A percentile compares a stretch with the other conserved stretches of the same genome.
These are phyloP conservation scores for Sciaenops ocellatus DNA, from an alignment of 2,797 vertebrate species.

Conservation along the genomic window DNA sequence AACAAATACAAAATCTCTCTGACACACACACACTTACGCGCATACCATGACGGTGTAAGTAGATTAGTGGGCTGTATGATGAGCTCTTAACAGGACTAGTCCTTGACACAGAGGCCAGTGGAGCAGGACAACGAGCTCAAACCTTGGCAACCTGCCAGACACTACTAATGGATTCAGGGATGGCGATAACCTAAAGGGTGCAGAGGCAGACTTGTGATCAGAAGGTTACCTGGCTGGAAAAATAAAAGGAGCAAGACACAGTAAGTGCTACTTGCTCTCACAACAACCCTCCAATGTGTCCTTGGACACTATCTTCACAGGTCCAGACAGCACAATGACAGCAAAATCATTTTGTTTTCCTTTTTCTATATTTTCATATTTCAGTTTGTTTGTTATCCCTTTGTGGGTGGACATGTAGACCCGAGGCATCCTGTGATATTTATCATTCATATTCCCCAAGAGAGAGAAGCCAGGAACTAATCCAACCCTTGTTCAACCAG, in stretches of 20 bases:
- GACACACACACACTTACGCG: not conserved
- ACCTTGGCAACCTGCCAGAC: conserved; percentile 39
- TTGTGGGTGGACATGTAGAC: not conserved
- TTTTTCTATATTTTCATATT: not conserved
- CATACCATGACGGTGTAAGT: conserved; percentile 53
- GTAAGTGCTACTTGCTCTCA: not conserved
- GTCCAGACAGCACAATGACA: not conserved
- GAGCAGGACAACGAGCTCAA: conserved; percentile 28
- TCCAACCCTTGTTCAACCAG: conserved; percentile 2
- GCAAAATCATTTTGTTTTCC: not conserved
- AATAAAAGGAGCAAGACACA: not conserved
- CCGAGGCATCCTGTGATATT: conserved; percentile 6
- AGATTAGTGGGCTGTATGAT: conserved; percentile 65
- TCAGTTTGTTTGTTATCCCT: conserved; percentile 1
- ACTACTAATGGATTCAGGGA: conserved; percentile 33
- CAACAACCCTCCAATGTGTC: not conserved
- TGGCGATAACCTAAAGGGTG: conserved; percentile 7
- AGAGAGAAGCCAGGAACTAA: conserved; percentile 6
- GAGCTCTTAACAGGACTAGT: conserved; percentile 65
- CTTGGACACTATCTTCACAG: not conserved
- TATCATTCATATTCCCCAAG: conserved; percentile 21
- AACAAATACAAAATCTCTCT: conserved; percentile 19
- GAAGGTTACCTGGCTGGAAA: not conserved
- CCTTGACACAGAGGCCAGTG: conserved; percentile 44
- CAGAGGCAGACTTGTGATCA: not conserved